Evolutionary conservation across 2,888 invertebrate species (phyloP).

Genomic region (Rhogogaster chlorosoma): DNA sequence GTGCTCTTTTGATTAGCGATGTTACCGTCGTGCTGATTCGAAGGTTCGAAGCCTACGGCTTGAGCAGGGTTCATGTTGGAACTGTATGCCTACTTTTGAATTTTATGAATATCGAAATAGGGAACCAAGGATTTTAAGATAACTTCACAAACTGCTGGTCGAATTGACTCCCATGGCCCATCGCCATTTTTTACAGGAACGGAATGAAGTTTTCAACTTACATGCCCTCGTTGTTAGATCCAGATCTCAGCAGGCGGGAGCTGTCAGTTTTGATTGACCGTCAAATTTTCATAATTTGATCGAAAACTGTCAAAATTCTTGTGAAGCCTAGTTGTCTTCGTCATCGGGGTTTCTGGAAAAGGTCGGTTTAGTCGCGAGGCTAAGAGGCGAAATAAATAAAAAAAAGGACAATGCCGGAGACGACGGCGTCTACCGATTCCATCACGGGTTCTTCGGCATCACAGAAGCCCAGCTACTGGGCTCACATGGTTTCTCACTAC

Average conservation of each 20-base stretch:
- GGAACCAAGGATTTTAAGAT: neutral
- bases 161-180: neutral
- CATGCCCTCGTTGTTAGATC: too few relatives aligned
- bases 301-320: conserved; percentile 14
- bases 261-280: neutral
- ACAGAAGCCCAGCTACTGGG: conserved; percentile 64
- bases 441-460: neutral
- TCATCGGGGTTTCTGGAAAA: neutral
- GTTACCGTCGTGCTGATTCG: neutral
- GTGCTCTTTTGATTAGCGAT: neutral
- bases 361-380: neutral
- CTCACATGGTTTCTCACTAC: conserved; percentile 63
- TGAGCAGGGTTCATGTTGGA: neutral
- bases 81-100: neutral
- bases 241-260: neutral
- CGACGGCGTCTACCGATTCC: neutral
- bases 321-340: neutral
- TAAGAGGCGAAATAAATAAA: neutral
- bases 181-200: conserved; percentile 1
- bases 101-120: neutral
- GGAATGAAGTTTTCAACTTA: neutral
- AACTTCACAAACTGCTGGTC: neutral
- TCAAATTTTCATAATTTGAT: neutral
- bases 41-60: neutral
- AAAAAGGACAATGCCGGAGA: conserved; percentile 4